Base-by-base conservation (phyloP, 2,797 vertebrate species). In the Mormyrus proboscirostris region DNA sequence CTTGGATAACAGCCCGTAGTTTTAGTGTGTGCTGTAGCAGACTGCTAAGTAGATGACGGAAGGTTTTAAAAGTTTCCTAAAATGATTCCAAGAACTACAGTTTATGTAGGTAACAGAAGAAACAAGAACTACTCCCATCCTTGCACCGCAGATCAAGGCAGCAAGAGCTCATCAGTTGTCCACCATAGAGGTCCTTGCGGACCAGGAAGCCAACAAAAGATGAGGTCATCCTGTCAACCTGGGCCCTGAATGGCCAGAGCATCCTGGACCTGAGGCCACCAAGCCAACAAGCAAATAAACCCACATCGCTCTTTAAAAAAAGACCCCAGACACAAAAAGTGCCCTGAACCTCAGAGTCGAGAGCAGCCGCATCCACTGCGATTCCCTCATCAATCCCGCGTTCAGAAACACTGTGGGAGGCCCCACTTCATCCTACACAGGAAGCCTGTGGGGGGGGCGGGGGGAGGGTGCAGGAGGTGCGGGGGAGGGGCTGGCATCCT, bases 351-450 rank as follows among this genome's bases (percentile, higher is more conserved):
- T 8, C 8, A 22, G 41, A 88, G 90, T 91, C 82, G 90, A 90
- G 90, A 90, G 57, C 87, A 89, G 88, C 87, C 65, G 49, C 89
- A 89, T 73, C 86, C 44, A 33, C 88, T 65, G 89, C 62, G 86
- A 93, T 90, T 90, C 91, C 92, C 90, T 57, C 33, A 29, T n/a
- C 94, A 94, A 94, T 95, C 93, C 92, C 89, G 91, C 91, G 93
- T 92, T 93, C 25, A 33, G 53, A 47, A 4, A 19, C 44, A 84
- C n/a, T 12, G 47, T 50, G 76, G 76, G 76, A 82, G n/a, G 49
- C 76, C 47, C 51, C 49, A 25, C 49, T 22, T n/a, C 44, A 51
- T 12, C 82, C 82, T 84, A 49, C 9, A 22, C 44, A 84, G 82
- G 82, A 84, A 84, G 82, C 82, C n/a, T 51, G n/a, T 50, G 19